Evolutionary conservation across 2,113 vertebrate genomes (phyloP), one percentile per base, ranked within the genome.

Genomic region (Dipodomys spectabilis): DNA sequence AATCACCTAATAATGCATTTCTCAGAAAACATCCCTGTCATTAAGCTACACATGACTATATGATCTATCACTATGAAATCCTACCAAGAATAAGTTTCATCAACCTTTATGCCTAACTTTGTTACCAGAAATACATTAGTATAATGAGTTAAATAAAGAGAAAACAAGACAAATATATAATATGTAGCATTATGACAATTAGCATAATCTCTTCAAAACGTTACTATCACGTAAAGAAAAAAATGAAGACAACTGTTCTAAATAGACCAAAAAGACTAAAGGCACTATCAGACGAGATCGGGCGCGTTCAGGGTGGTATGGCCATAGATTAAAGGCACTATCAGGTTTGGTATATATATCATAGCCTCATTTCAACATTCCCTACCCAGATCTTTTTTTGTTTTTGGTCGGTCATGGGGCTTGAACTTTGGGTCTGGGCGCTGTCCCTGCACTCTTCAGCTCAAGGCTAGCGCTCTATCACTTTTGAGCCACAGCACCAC

Each of bases 81-180:
- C 12, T 49, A 49, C 49, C 49, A 49, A 49, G 49, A 49, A 84
- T 53, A 20, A 84, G 67, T 91, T 45, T 88, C 12, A 75, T 64
- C 79, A 88, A 69, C 73, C n/a, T 64, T 84, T 83, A 88, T 1
- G 72, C n/a, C 32, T 69, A 80, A 86, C 71, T 86, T 90, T 89
- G 45, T 64, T 84, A 83, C 39, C 72, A 64, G 60, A 95, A 45
- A 35, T 0, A 86, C 57, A 16, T 90, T 82, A 44, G 4, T 86
- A 64, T 39, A 82, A 78, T 67, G 67, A 93, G 30, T 72, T 90
- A 80, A 90, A 57, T 32, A 83, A 73, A 25, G 49, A n/a, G 18
- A 88, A 62, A 62, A 62, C 5, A 19, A 83, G 75, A 83, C 32
- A 91, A 87, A 60, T 23, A 83, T 6, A 88, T 44, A 91, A 39